Percentiles rank a stretch among this genome's conserved stretches.
These are phyloP conservation scores for Pantelozetes paolii DNA, from an alignment of 2,888 invertebrate species.

Conservation along the genomic window DNA sequence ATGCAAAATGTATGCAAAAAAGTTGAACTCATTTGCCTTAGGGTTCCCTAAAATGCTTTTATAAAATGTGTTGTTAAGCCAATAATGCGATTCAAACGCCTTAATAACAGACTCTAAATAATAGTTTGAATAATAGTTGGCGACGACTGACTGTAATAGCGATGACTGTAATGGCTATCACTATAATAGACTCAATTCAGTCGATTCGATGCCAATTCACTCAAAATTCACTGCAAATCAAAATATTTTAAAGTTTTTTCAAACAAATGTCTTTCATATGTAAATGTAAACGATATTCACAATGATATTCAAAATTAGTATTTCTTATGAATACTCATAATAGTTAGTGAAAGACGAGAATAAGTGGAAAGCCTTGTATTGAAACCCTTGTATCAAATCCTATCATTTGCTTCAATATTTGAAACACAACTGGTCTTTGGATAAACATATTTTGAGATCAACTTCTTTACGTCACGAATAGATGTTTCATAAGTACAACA, in stretches of 20 bases:
- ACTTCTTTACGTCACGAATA: slow-evolving; percentile 28
- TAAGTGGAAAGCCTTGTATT: background rate
- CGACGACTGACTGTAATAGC: too few relatives aligned
- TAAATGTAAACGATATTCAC: slow-evolving; percentile 1
- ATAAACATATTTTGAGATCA: slow-evolving; percentile 20
- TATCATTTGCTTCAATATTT: background rate
- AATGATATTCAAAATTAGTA: background rate
- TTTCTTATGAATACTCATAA: background rate
- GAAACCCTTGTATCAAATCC: background rate
- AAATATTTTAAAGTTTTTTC: slow-evolving; percentile 3
- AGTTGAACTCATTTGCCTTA: slow-evolving; percentile 20
- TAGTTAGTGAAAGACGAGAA: background rate
- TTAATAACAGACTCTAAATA: slow-evolving; percentile 37
- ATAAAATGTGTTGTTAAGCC: slow-evolving; percentile 36
- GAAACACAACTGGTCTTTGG: background rate
- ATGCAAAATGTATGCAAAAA: slow-evolving; percentile 36
- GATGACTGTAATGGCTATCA: too few relatives aligned
- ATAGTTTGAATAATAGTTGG: slow-evolving; percentile 30
- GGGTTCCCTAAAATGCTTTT: slow-evolving; percentile 22
- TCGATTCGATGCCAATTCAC: background rate
- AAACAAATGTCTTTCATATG: background rate
- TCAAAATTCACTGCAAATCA: background rate
- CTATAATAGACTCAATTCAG: slow-evolving; percentile 28
- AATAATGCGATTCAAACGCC: slow-evolving; percentile 33
- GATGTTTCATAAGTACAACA: slow-evolving; percentile 3